Evolutionary conservation across 92 coral and sea anemone species (phyloP).

Genomic region (Metridium senile): DNA sequence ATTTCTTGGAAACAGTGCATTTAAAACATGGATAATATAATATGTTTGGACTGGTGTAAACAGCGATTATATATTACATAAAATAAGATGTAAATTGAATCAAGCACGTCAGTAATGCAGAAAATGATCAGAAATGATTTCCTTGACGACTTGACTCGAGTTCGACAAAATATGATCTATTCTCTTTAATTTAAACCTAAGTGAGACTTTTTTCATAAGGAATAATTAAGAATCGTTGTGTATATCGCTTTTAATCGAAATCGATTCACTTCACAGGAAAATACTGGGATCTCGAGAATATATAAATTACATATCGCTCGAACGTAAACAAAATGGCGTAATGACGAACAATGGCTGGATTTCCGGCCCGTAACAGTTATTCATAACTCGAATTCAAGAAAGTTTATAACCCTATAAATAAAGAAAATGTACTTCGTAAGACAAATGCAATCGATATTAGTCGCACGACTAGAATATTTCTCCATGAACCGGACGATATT

Average conservation of each 20-base stretch:
- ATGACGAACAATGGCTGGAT: conserved; percentile 25
- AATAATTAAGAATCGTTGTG: not conserved
- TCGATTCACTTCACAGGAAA: not conserved
- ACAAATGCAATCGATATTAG: conserved; percentile 9
- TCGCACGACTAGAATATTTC: not conserved
- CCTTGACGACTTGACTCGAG: conserved; percentile 1
- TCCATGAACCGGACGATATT: not conserved
- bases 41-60: not conserved
- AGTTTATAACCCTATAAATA: no score
- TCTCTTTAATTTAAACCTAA: not conserved
- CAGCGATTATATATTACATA: not conserved
- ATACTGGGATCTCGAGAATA: not conserved
- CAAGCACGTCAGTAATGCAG: not conserved
- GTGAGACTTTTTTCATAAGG: not conserved
- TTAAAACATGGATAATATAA: not conserved
- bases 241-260: not conserved
- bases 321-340: conserved; percentile 45
- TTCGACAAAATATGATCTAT: not conserved
- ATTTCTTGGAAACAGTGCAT: not conserved
- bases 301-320: conserved; percentile 1
- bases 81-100: not conserved
- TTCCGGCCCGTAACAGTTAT: conserved; percentile 33
- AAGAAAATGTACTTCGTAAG: no score
- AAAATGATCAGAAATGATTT: not conserved
- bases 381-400: conserved; percentile 10